Conservation (phyloP, 2,113 vertebrate species). For the Phoenicopterus ruber region DNA sequence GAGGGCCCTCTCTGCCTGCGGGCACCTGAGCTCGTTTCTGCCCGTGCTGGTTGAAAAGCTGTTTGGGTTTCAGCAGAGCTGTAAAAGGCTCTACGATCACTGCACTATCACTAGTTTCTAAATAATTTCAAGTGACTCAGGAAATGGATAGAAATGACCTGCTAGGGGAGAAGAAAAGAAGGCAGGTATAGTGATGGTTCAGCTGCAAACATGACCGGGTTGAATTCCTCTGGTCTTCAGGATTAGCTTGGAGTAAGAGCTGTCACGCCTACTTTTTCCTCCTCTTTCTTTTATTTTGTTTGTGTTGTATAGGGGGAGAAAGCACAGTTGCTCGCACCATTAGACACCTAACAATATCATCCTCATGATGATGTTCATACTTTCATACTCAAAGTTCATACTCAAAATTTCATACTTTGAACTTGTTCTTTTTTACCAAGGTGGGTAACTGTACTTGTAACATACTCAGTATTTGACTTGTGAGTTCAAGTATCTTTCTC, state of each 20-base stretch:
- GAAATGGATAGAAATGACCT: neutral
- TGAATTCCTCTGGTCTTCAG: neutral
- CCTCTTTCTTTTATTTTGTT: neutral
- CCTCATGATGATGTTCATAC: neutral
- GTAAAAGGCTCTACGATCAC: neutral
- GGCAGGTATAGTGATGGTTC: neutral
- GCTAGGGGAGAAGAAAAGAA: neutral
- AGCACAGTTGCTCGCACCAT: neutral
- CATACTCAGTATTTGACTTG: neutral
- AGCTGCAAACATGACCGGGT: neutral
- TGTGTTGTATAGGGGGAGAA: neutral
- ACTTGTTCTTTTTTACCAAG: neutral
- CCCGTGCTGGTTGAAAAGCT: neutral
- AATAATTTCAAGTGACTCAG: neutral
- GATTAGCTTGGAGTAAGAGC: neutral
- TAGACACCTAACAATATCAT: neutral
- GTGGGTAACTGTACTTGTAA: neutral
- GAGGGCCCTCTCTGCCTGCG: neutral
- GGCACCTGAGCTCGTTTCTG: neutral
- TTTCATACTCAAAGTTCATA: neutral
- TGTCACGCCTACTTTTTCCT: neutral
- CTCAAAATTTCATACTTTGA: neutral
- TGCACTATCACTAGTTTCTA: neutral
- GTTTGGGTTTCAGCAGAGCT: neutral
- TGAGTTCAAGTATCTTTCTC: neutral